Conservation (phyloP, 2,888 invertebrate species). For the Leptopterna dolabrata region DNA sequence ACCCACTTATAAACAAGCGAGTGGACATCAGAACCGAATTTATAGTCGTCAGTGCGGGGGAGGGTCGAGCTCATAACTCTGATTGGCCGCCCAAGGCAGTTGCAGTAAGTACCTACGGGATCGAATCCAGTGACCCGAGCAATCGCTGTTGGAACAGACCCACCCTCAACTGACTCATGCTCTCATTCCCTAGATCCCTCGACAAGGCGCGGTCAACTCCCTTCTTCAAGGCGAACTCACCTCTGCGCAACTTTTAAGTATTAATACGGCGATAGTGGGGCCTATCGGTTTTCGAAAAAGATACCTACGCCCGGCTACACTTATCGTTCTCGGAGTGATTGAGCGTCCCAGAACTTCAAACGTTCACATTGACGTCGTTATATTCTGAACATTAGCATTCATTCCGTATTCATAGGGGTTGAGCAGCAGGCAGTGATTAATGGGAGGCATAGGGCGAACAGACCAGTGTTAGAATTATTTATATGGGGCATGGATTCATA, state of each 20-base stretch:
- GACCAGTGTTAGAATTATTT: neutral
- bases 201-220: constrained; percentile 1
- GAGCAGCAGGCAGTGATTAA: neutral
- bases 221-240: neutral
- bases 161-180: neutral
- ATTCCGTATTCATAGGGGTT: neutral
- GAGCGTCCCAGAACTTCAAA: neutral
- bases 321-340: neutral
- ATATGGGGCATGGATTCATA: too few species aligned
- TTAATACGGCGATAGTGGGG: neutral
- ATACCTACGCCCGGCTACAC: neutral
- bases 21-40: neutral
- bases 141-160: neutral
- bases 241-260: neutral
- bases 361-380: neutral
- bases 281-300: neutral
- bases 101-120: neutral
- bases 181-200: neutral
- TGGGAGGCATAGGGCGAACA: neutral
- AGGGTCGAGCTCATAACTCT: neutral
- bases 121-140: neutral
- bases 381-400: neutral
- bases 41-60: neutral
- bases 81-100: neutral
- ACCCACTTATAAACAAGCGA: neutral